Percentiles rank a stretch among this genome's conserved stretches.
phyloP scores from a whole-genome alignment of 2,113 vertebrate genomes.

The Procapra przewalskii region DNA sequence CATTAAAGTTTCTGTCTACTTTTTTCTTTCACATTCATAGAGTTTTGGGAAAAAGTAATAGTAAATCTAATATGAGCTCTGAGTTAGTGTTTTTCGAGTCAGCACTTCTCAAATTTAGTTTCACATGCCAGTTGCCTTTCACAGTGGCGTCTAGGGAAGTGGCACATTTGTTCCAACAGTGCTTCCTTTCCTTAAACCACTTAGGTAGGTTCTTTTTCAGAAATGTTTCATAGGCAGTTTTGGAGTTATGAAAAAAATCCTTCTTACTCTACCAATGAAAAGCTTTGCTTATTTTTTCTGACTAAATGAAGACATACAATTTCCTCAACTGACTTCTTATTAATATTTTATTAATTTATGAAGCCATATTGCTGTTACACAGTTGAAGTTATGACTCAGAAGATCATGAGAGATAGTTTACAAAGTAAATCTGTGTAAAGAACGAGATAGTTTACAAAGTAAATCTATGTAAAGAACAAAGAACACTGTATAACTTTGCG shows the following conservation, averaged over 20 bases:
- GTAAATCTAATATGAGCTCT: background rate
- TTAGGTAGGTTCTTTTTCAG: background rate
- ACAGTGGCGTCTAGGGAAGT: background rate
- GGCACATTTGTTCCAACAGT: background rate
- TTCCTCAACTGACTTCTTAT: background rate
- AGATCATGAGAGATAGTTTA: background rate
- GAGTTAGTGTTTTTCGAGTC: background rate
- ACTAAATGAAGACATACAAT: background rate
- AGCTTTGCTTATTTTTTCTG: background rate
- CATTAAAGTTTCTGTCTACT: background rate
- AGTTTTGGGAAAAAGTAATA: background rate
- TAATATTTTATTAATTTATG: constrained; percentile 9
- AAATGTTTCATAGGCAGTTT: constrained; percentile 14
- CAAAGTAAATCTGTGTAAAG: background rate
- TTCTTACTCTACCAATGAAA: constrained; percentile 6
- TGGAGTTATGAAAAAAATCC: background rate
- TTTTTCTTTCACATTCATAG: background rate
- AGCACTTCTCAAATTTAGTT: constrained; percentile 6
- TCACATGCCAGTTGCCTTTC: background rate
- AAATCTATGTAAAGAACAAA: background rate
- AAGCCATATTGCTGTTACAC: background rate
- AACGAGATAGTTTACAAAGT: background rate
- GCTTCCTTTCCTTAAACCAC: background rate
- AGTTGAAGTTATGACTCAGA: background rate
- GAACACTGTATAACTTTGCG: background rate